These are phyloP conservation scores for Dallia pectoralis DNA, from an alignment of 2,797 vertebrate genomes.

Conservation along the genomic window DNA sequence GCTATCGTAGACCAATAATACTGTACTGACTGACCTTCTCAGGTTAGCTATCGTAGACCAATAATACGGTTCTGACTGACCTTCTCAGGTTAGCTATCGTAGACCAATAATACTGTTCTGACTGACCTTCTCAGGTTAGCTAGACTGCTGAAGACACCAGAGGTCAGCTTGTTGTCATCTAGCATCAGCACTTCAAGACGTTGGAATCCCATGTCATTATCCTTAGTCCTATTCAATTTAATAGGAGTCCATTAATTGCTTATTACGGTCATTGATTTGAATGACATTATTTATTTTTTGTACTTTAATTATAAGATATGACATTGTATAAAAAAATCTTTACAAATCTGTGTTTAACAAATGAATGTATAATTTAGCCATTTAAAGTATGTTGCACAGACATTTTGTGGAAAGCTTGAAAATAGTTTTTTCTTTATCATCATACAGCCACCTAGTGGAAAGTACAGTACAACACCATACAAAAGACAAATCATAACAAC, in stretches of 20 bases:
- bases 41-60: background rate
- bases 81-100: background rate
- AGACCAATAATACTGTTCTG: background rate
- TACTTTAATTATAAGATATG: no score
- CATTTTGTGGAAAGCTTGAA: background rate
- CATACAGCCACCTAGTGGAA: background rate
- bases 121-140: slow-evolving; percentile 75
- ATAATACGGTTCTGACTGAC: no score
- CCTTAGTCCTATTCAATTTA: slow-evolving; percentile 39
- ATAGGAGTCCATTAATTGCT: background rate
- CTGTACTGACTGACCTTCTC: no score
- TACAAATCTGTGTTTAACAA: no score
- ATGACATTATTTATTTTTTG: background rate
- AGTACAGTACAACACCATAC: background rate
- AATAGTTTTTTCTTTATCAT: background rate
- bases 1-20: background rate
- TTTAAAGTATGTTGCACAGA: background rate
- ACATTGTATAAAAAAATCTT: no score
- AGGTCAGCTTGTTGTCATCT: slow-evolving; percentile 81
- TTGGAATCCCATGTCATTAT: slow-evolving; percentile 58
- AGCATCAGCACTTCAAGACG: slow-evolving; percentile 81
- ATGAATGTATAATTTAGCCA: no score
- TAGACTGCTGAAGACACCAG: slow-evolving; percentile 76
- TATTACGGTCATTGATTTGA: background rate
- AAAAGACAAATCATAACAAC: background rate